phyloP scores from a whole-genome alignment of 2,888 invertebrate genomes.

The Fragum whitleyi region DNA sequence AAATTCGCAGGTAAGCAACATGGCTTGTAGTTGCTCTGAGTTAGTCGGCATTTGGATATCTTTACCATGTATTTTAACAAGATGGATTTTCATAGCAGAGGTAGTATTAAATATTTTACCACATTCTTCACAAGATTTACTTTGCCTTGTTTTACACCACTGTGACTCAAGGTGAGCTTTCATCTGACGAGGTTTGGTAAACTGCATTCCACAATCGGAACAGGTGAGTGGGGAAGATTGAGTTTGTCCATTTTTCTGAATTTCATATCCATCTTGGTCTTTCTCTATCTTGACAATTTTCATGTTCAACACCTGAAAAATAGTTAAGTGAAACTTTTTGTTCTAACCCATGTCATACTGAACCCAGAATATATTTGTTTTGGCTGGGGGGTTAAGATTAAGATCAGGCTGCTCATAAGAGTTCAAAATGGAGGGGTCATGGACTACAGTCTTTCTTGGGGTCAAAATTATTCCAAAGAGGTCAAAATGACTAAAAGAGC shows the following conservation, averaged over 20 bases:
- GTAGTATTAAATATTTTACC: neutral
- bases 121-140: neutral
- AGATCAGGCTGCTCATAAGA: too few species aligned
- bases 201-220: neutral
- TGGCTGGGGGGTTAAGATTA: too few species aligned
- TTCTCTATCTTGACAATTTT: neutral
- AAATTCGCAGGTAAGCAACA: constrained; percentile 10
- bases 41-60: constrained; percentile 2
- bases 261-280: neutral
- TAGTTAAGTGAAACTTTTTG: neutral
- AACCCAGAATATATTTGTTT: too few species aligned
- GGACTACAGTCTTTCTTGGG: too few species aligned
- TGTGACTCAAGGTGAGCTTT: neutral
- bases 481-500: too few species aligned
- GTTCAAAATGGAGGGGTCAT: too few species aligned
- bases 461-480: too few species aligned
- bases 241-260: neutral
- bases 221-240: neutral
- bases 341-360: too few species aligned
- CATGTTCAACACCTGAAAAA: neutral
- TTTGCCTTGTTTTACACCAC: neutral
- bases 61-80: constrained; percentile 11
- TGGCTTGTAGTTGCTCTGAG: constrained; percentile 1
- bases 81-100: constrained; percentile 5
- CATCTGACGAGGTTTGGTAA: neutral